These are phyloP conservation scores for Pandemis heparana DNA, from an alignment of 2,888 invertebrate species.

Conservation along the genomic window DNA sequence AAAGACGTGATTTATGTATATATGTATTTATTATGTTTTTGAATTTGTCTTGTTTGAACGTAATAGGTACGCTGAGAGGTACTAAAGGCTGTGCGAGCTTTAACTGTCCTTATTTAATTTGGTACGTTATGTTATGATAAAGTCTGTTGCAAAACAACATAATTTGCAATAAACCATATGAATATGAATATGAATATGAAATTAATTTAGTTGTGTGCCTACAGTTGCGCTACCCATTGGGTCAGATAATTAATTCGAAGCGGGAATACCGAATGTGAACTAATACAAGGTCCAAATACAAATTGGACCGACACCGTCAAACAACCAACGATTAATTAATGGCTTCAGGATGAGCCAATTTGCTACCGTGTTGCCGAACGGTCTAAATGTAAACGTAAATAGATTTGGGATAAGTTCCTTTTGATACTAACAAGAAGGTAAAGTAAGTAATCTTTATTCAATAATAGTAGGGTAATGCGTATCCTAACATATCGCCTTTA, in stretches of 20 bases:
- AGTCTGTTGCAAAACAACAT: too few species aligned
- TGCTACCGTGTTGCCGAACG: constrained; percentile 21
- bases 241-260: neutral
- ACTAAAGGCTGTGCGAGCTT: too few species aligned
- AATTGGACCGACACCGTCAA: constrained; percentile 16
- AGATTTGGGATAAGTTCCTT: constrained; percentile 15
- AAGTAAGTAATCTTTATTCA: too few species aligned
- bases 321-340: constrained; percentile 24
- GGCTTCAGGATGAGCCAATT: constrained; percentile 23
- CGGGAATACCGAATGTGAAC: constrained; percentile 20
- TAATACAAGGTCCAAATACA: constrained; percentile 4
- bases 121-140: too few species aligned
- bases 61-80: too few species aligned
- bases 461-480: too few species aligned
- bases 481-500: too few species aligned
- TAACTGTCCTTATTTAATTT: too few species aligned
- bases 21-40: too few species aligned
- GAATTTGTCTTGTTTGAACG: too few species aligned
- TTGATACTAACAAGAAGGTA: neutral
- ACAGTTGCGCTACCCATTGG: neutral
- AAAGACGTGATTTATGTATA: too few species aligned
- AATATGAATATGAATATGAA: neutral
- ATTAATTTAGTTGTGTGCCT: neutral
- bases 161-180: too few species aligned
- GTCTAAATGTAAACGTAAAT: constrained; percentile 10